phyloP scores from a whole-genome alignment of 2,888 invertebrate genomes.

The Dolomedes plantarius region DNA sequence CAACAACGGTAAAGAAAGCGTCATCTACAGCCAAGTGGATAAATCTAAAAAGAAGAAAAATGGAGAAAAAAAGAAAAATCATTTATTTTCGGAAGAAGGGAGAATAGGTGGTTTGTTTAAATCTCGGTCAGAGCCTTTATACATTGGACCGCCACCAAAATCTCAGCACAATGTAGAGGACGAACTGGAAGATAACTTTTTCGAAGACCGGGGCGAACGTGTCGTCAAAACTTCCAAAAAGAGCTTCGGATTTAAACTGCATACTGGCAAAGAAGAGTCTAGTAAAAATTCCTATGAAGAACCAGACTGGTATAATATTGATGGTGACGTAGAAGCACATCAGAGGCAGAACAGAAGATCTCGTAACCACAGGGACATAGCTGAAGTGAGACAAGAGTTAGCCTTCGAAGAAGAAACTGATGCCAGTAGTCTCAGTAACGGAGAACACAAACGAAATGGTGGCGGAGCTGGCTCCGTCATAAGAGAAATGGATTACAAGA shows the following conservation, averaged over 20 bases:
- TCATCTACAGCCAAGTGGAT: constrained; percentile 73
- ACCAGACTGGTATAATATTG: constrained; percentile 69
- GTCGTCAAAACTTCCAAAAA: constrained; percentile 57
- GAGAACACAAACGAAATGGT: constrained; percentile 43
- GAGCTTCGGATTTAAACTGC: constrained; percentile 60
- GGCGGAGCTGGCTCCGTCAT: constrained; percentile 68
- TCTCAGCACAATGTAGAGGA: constrained; percentile 17
- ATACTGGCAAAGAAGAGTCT: constrained; percentile 23
- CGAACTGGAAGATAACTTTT: constrained; percentile 24
- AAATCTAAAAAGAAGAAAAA: constrained; percentile 71
- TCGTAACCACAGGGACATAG: constrained; percentile 65
- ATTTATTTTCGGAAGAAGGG: constrained; percentile 46
- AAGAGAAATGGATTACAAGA: constrained; percentile 71
- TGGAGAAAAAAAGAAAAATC: constrained; percentile 38
- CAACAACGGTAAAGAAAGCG: constrained; percentile 60
- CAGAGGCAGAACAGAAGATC: constrained; percentile 57
- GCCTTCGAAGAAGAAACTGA: constrained; percentile 62
- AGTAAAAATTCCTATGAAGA: constrained; percentile 38
- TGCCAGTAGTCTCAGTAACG: constrained; percentile 57
- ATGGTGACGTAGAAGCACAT: constrained; percentile 56
- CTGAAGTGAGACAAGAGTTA: constrained; percentile 60
- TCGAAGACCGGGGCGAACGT: constrained; percentile 54
- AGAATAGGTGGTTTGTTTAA: constrained; percentile 40
- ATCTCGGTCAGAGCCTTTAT: constrained; percentile 60
- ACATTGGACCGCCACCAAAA: constrained; percentile 60